Evolutionary conservation across 2,113 vertebrate genomes (phyloP).

Genomic region (Rissa tridactyla): DNA sequence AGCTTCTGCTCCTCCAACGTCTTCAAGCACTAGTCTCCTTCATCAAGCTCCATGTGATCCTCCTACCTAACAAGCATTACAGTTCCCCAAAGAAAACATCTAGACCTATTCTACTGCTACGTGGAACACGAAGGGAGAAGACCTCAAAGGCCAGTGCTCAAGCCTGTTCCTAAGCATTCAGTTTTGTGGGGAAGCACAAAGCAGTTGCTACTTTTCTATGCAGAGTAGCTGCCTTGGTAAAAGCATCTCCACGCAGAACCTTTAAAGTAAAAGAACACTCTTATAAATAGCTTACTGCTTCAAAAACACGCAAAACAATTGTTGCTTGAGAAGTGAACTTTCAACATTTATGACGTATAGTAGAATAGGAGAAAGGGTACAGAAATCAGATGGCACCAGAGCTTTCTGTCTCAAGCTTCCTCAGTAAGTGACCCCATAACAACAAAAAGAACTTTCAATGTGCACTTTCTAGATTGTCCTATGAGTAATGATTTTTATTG

Average conservation of each 20-base stretch:
- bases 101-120: not conserved
- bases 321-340: not conserved
- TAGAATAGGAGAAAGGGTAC: not conserved
- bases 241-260: not conserved
- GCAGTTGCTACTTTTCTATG: not conserved
- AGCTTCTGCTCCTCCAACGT: not conserved
- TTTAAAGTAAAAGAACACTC: not conserved
- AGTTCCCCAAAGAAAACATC: not conserved
- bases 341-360: not conserved
- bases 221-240: not conserved
- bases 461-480: not conserved
- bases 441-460: not conserved
- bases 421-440: not conserved
- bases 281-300: not conserved
- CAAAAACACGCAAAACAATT: not conserved
- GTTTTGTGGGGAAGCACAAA: not conserved
- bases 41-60: not conserved
- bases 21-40: not conserved
- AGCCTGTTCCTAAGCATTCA: not conserved
- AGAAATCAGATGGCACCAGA: not conserved
- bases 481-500: not conserved
- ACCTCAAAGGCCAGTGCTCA: not conserved
- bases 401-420: not conserved
- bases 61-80: not conserved
- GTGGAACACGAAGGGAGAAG: accelerated